Evolutionary conservation across 1,140 invertebrate species (phyloP).

Genomic region (Heliconius himera): DNA sequence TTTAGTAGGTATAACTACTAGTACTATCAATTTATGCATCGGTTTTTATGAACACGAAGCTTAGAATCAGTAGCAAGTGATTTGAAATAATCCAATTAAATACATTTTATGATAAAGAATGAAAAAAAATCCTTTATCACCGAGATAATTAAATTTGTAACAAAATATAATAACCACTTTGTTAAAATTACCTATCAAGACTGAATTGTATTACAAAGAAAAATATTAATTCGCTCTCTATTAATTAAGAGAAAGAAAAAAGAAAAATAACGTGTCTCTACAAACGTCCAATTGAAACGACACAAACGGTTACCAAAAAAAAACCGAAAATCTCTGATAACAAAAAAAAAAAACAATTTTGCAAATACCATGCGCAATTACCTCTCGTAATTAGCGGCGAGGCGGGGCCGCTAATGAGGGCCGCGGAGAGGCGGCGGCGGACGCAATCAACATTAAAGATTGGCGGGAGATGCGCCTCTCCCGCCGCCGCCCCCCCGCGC

Average conservation of each 20-base stretch:
- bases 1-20: no score
- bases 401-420: slow-evolving; percentile 79
- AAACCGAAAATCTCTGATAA: slow-evolving; percentile 48
- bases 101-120: no score
- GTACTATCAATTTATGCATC: no score
- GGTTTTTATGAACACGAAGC: no score
- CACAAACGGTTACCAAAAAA: slow-evolving; percentile 22
- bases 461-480: slow-evolving; percentile 73
- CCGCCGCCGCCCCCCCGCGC: slow-evolving; percentile 49
- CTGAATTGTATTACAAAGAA: not conserved
- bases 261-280: not conserved
- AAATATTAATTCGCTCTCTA: not conserved
- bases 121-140: no score
- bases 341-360: slow-evolving; percentile 55
- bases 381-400: slow-evolving; percentile 73
- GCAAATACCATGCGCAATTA: slow-evolving; percentile 54
- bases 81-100: no score
- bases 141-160: no score
- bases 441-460: slow-evolving; percentile 80
- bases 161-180: no score
- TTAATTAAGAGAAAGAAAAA: not conserved
- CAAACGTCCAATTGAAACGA: slow-evolving; percentile 30
- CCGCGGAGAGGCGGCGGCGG: slow-evolving; percentile 72
- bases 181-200: not conserved
- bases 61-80: no score